Evolutionary conservation across 2,888 invertebrate species (phyloP).

Genomic region (Ariolimax columbianus): DNA sequence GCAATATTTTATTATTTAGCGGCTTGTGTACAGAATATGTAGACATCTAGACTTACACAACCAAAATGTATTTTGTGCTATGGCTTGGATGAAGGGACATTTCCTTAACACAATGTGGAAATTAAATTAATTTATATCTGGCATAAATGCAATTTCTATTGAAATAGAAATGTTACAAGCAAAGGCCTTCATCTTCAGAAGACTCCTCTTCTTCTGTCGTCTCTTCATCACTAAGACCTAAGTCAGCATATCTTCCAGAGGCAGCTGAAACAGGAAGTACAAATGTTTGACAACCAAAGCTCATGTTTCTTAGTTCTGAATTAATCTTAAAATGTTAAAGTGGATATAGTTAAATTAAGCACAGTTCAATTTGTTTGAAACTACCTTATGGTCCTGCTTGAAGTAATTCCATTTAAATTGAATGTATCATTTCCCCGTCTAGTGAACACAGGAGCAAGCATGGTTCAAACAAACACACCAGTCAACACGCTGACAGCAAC

Average conservation of each 20-base stretch:
- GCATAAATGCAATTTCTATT: not conserved
- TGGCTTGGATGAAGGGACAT: not conserved
- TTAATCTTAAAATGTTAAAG: not conserved
- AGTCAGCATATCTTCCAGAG: conserved; percentile 34
- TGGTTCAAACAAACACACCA: too few relatives aligned
- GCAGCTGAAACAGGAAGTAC: conserved; percentile 4
- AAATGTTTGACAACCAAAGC: not conserved
- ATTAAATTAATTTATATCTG: not conserved
- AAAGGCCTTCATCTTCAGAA: not conserved
- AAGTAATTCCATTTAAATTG: too few relatives aligned
- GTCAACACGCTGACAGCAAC: too few relatives aligned
- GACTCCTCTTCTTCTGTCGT: conserved; percentile 33
- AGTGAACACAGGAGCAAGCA: too few relatives aligned
- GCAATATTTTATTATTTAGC: too few relatives aligned
- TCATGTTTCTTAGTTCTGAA: not conserved
- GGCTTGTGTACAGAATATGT: not conserved
- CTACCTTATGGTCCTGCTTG: too few relatives aligned
- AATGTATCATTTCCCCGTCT: too few relatives aligned
- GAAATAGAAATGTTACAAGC: not conserved
- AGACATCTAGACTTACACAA: too few relatives aligned
- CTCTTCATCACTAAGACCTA: conserved; percentile 47
- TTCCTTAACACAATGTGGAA: not conserved
- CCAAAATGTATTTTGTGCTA: not conserved
- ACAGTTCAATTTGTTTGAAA: too few relatives aligned
- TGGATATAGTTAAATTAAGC: not conserved